Base-by-base conservation (phyloP, 1,140 invertebrate genomes). In the Platyura marginata region DNA sequence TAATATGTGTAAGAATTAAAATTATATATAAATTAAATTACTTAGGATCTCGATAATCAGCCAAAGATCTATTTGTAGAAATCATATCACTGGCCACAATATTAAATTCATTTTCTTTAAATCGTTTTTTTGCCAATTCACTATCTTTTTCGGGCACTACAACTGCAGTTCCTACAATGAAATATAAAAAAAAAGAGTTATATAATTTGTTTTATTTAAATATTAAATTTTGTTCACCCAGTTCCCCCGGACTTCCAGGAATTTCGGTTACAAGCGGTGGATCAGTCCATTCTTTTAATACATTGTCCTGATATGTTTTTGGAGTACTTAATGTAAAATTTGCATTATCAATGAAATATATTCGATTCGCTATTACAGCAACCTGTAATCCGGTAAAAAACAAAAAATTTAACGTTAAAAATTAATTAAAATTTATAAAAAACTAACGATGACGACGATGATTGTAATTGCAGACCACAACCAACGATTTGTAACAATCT, bases 21-120 rank as follows among this genome's bases (percentile, higher is more conserved):
- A n/a, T n/a, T n/a, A n/a, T n/a, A n/a, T n/a, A n/a, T n/a, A 8
- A 34, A 42, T 42, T 35, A 34, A 72, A 76, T 77, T 65, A 91
- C 87, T 81, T 79, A 40, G 84, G 78, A 56, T 94, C 78, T 55
- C 96, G 67, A 42, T 97, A 87, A 69, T 99, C 96, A 16, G 86
- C 80, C 11, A 99, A 68, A 6, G 89, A 91, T 53, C 96, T 71
- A 68, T 98, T 98, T 23, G 98, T 62, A 25, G 92, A 91, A 50
- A 99, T 96, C 73, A 88, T 84, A 65, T 99, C 93, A 63, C 90
- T 96, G 36, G 93, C 94, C 58, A 97, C 65, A 46, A 98, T 68
- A 68, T 99, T 98, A 65, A 99, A 99, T 67, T 99, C 92, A 69
- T 98, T 96, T 48, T 92, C 71, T 62, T 94, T 93, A 63, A 97